A percentile compares a stretch with the other conserved stretches of the same genome.
These are phyloP conservation scores for Morinoia aosen DNA, from an alignment of 2,888 invertebrate genomes.

Conservation along the genomic window DNA sequence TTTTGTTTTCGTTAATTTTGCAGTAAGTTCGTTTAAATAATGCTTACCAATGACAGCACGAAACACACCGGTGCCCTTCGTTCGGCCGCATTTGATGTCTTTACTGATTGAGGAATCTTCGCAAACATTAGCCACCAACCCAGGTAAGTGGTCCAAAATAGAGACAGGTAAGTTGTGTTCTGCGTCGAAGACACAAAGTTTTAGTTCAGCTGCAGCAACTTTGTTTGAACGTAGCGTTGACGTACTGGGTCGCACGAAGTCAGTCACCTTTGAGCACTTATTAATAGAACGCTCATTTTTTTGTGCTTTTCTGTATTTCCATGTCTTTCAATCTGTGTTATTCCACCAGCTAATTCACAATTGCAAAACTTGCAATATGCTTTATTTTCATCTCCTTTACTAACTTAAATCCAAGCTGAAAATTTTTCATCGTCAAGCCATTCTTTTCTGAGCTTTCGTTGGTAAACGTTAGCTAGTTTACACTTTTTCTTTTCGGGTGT, in stretches of 20 bases:
- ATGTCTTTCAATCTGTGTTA: slow-evolving; percentile 30
- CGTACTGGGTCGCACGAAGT: slow-evolving; percentile 18
- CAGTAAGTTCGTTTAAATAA: slow-evolving; percentile 48
- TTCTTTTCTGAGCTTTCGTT: slow-evolving; percentile 13
- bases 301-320: slow-evolving; percentile 16
- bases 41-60: slow-evolving; percentile 9
- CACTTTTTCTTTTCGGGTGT: too few species aligned
- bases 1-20: slow-evolving; percentile 28
- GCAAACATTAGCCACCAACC: slow-evolving; percentile 54
- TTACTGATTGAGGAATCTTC: slow-evolving; percentile 50
- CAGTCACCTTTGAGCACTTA: background rate
- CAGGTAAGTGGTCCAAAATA: slow-evolving; percentile 53
- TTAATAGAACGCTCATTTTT: background rate
- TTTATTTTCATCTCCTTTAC: slow-evolving; percentile 50
- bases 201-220: slow-evolving; percentile 55
- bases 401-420: slow-evolving; percentile 36
- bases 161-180: slow-evolving; percentile 56
- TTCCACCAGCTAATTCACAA: slow-evolving; percentile 38
- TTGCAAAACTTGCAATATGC: slow-evolving; percentile 15
- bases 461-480: background rate
- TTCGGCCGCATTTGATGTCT: slow-evolving; percentile 57
- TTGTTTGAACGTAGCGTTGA: slow-evolving; percentile 24
- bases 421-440: slow-evolving; percentile 35
- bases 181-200: slow-evolving; percentile 55
- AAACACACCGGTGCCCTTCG: slow-evolving; percentile 54